Percentiles rank a stretch among this genome's conserved stretches.
Evolutionary conservation across 2,888 invertebrate species (phyloP).

Genomic region (Blastobasis adustella): DNA sequence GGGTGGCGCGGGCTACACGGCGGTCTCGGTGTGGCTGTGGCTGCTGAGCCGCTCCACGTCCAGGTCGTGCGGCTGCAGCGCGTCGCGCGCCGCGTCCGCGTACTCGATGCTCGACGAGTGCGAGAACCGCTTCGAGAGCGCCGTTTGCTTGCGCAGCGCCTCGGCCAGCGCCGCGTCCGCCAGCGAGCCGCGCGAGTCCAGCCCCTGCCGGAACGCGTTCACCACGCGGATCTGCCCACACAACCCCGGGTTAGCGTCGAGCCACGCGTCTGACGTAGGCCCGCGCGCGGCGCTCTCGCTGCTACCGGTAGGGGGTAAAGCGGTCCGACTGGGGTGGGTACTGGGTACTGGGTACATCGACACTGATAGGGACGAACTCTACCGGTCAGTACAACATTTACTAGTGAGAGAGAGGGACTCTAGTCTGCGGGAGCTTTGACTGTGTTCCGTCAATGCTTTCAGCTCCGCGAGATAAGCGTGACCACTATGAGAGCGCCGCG

Average conservation of each 20-base stretch:
- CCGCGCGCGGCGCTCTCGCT: slow-evolving; percentile 18
- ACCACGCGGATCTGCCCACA: slow-evolving; percentile 97
- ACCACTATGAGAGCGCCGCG: too few species aligned
- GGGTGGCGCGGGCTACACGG: slow-evolving; percentile 78
- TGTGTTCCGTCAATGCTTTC: too few species aligned
- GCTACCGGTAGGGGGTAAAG: neutral
- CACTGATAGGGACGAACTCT: neutral
- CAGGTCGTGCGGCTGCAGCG: slow-evolving; percentile 92
- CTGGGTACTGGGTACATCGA: neutral
- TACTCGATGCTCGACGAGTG: slow-evolving; percentile 93
- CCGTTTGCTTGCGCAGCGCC: slow-evolving; percentile 94
- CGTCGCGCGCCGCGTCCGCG: slow-evolving; percentile 90
- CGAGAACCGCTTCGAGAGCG: slow-evolving; percentile 92
- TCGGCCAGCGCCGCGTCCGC: slow-evolving; percentile 94
- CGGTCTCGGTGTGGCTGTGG: slow-evolving; percentile 96
- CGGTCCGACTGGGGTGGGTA: neutral
- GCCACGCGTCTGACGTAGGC: neutral
- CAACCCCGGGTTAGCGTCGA: neutral
- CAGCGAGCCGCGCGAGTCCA: slow-evolving; percentile 96
- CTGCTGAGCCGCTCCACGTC: slow-evolving; percentile 94
- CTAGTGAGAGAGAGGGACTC: too few species aligned
- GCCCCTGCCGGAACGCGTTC: slow-evolving; percentile 99
- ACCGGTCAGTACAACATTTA: neutral
- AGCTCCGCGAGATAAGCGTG: too few species aligned
- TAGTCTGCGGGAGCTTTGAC: too few species aligned